Evolutionary conservation across 2,888 invertebrate genomes (phyloP), one percentile per base, ranked within the genome.

Genomic region (Andricus curvator): DNA sequence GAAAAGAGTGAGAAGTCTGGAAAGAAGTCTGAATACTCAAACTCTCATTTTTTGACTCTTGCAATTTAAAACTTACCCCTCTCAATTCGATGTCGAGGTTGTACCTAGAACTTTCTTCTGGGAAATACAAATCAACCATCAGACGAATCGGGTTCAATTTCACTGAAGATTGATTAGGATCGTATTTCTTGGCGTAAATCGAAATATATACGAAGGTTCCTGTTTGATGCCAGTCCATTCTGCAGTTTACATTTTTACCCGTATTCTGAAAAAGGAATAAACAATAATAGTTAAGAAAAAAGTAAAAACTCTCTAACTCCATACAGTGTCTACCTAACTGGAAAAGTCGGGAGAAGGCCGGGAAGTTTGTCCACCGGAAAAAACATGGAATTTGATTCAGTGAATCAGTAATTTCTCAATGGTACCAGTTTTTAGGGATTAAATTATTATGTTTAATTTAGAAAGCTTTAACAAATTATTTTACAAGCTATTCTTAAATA

Each of bases 191-290:
- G 1, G 97, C 97, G 93, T 97, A 99, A 67, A 99, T 95, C 60
- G 98, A 96, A 76, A 99, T 95, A 82, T 97, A 96, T 0, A 99
- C 97, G 91, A 95, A 94, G 0, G 95, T 94, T 0, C 96, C 96
- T 0, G 99, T 99, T 94, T 99, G 99, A 93, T 99, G 98, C 97
- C 98, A 98, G 92, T 99, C 99, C 94, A 97, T 96, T 37, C 98
- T 95, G 90, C 99, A 99, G 81, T 95, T 94, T 1, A 95, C 93
- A 8, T 93, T 93, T 77, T 89, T 94, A 76, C 94, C 93, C 4
- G 93, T 88, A 83, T 94, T 93, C 95, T 82, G 60, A 79, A 78
- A 80, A 56, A 20, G 78, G n/a, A 68, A 77, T 51, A 60, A 80
- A 66, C 66, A 33, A 70, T 33, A 15, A 66, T 1, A 11, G 25